Evolutionary conservation across 2,797 vertebrate genomes (phyloP).

Genomic region (Anolis apletophallus): DNA sequence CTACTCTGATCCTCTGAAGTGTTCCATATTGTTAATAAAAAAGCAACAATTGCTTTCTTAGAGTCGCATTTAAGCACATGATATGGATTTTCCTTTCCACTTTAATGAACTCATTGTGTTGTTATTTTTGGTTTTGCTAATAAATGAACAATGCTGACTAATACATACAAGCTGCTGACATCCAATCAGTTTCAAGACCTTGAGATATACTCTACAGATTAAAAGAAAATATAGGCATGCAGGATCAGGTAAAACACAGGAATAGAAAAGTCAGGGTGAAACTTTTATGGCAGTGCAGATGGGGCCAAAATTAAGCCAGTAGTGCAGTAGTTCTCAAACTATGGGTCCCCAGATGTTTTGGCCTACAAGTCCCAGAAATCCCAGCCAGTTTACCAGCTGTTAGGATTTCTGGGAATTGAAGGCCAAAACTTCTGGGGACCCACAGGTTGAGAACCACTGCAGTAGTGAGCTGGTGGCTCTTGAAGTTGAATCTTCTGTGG

Average conservation of each 20-base stretch:
- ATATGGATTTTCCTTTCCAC: constrained; percentile 32
- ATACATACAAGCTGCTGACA: neutral
- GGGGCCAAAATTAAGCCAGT: no score
- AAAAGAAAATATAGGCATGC: neutral
- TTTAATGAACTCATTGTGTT: neutral
- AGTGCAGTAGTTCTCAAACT: no score
- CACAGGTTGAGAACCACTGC: no score
- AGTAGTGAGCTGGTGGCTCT: no score
- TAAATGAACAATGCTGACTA: constrained; percentile 18
- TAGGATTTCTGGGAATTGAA: no score
- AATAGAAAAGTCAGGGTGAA: neutral
- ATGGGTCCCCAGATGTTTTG: no score
- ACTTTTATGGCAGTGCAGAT: neutral
- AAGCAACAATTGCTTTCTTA: constrained; percentile 23
- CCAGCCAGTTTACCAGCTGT: no score
- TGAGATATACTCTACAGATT: neutral
- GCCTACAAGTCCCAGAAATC: no score
- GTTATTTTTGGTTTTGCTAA: neutral
- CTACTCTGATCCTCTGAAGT: constrained; percentile 4
- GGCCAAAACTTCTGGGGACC: no score
- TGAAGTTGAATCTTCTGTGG: no score
- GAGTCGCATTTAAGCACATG: constrained; percentile 35
- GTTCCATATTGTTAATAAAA: constrained; percentile 44
- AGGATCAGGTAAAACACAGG: neutral
- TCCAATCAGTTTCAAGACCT: neutral